Evolutionary conservation across 2,113 vertebrate species (phyloP).

Genomic region (Upupa epops): DNA sequence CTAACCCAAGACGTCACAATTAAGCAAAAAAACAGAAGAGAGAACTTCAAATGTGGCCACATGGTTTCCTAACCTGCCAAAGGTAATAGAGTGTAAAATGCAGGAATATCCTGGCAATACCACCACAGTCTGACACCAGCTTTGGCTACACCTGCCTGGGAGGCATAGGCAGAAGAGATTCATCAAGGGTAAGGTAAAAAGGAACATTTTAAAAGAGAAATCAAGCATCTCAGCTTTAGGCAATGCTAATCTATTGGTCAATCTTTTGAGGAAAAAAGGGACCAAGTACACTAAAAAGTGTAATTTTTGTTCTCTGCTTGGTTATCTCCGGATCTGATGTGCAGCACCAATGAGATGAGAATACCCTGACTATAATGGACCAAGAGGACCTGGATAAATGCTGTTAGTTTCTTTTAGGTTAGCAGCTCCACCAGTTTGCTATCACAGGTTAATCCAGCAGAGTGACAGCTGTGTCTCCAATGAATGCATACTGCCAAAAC

Average conservation of each 20-base stretch:
- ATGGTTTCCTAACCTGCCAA: neutral
- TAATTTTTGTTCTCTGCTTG: neutral
- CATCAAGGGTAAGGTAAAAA: no score
- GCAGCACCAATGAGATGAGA: neutral
- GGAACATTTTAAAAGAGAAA: no score
- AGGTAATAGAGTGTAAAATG: neutral
- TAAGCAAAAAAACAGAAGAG: neutral
- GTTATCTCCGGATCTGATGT: neutral
- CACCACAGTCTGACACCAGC: fast-evolving
- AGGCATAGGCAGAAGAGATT: neutral
- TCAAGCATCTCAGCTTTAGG: neutral
- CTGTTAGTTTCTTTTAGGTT: neutral
- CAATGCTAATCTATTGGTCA: neutral
- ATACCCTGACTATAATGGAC: neutral
- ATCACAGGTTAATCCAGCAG: neutral
- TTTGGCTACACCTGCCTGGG: neutral
- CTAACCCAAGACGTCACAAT: neutral
- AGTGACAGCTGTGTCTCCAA: neutral
- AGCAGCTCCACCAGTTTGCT: neutral
- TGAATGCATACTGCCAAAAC: neutral
- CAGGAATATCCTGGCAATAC: neutral
- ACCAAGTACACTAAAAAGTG: neutral
- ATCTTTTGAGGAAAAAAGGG: neutral
- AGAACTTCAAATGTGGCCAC: neutral
- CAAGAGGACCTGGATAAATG: neutral